Base-by-base conservation (phyloP, 2,888 invertebrate genomes). In the Drosophila monieri region DNA sequence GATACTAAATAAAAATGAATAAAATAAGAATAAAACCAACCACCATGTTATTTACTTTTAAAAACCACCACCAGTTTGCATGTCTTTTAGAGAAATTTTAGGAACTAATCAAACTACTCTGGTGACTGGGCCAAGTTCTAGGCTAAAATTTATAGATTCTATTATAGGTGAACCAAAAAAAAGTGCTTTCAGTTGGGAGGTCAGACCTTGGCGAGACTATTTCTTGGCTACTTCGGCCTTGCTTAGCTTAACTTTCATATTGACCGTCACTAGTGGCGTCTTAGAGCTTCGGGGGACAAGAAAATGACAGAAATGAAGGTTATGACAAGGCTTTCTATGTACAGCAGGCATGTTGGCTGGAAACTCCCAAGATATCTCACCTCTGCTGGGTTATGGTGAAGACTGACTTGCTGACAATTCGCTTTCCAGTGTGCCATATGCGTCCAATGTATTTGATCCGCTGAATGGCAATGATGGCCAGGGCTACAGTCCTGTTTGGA, bases 371-470 rank as follows among this genome's bases (percentile, higher is more conserved):
- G 2, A 6, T 5, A 10, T 55, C 89, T 90, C 71, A 91, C 91
- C 88, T 91, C 60, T 91, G 90, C 52, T 91, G 90, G 6, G 91
- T 91, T 51, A 91, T 90, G 59, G 90, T 91, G 32, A 91, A 91
- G 10, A 91, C 89, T 1, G 91, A 91, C 65, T 93, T 93, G 46
- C 93, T 92, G 5, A 93, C 93, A 56, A 93, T 92, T 55, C 94
- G 91, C 76, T 92, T 93, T 1, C 94, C 94, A 3, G 92, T 93
- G 68, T 93, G 93, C 95, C 95, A 95, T 41, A 94, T 92, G 57
- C 92, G 90, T 3, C 94, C 94, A 73, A 95, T 91, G 90, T 93
- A 95, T 78, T 94, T 94, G 94, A 95, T 95, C 59, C 95, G 92
- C 41, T 92, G 90, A 52, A 95, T 92, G 41, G 94, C 94, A 39